Evolutionary conservation across 2,797 vertebrate species (phyloP), one percentile per base, ranked within the genome.

Genomic region (Microctenopoma lineatum): DNA sequence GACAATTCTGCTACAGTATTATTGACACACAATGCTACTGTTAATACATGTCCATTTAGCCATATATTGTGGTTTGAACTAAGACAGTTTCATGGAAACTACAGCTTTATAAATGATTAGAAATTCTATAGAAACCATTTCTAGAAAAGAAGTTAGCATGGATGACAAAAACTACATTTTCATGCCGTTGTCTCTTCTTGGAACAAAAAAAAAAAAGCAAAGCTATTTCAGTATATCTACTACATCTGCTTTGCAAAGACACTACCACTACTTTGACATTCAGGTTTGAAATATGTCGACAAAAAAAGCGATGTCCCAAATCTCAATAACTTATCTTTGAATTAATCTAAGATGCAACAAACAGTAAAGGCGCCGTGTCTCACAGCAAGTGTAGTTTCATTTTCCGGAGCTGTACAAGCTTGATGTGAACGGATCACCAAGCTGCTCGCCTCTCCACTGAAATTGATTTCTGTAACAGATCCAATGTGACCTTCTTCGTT

Each of bases 51-150:
- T 64, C 62, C 60, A 27, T 63, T 66, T 59, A 53, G 74, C 54
- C 73, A 62, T 54, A 81, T 71, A 69, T 67, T 66, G 69, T 57
- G 67, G 26, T 76, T 81, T 16, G 70, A 73, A 66, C 66, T 59
- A 83, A 61, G 53, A 90, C 83, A 89, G 89, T 93, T 94, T 93
- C 90, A 94, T 89, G 89, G 93, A 94, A 94, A 95, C 93, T 93
- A 94, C 83, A 84, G 83, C 63, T 83, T 84, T 44, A 77, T 70
- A 77, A 82, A 87, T 65, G 56, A 80, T 62, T 55, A 75, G 21
- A 77, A 79, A 81, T 27, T 75, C 72, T 81, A 82, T 8, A 54
- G 38, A 80, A 84, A 71, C 60, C 55, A 75, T 73, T 83, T 81
- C 61, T 80, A 83, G 16, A 77, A 52, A 64, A 41, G n/a, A 51